A percentile compares a stretch with the other conserved stretches of the same genome.
Evolutionary conservation across 2,113 vertebrate species (phyloP).

Genomic region (Polypterus senegalus): DNA sequence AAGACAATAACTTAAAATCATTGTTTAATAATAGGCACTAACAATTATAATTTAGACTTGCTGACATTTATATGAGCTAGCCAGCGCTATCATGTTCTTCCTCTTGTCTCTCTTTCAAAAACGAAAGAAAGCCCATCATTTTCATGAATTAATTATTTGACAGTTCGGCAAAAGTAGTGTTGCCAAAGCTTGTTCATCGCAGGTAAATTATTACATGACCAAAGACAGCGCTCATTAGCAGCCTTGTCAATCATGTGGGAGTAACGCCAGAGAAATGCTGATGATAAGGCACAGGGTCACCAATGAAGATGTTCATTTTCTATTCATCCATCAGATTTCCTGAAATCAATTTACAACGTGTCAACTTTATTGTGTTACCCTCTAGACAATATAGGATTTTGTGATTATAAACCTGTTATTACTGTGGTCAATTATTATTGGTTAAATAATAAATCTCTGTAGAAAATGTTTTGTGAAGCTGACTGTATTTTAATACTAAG

Average conservation of each 20-base stretch:
- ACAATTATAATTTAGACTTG: too few species aligned
- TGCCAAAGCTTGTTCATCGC: conserved; percentile 28
- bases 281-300: conserved; percentile 36
- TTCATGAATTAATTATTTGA: conserved; percentile 24
- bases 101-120: too few species aligned
- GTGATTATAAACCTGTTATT: conserved; percentile 28
- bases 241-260: conserved; percentile 47
- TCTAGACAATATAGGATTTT: conserved; percentile 28
- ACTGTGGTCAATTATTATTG: conserved; percentile 23
- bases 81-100: too few species aligned
- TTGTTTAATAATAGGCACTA: too few species aligned
- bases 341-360: conserved; percentile 56
- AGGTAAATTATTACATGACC: conserved; percentile 51
- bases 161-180: conserved; percentile 22
- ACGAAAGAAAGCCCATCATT: neutral
- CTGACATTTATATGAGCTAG: too few species aligned
- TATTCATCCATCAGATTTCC: conserved; percentile 56
- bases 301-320: conserved; percentile 49
- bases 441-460: conserved; percentile 23
- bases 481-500: too few species aligned
- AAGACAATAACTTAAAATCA: too few species aligned
- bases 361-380: conserved; percentile 35
- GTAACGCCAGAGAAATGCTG: conserved; percentile 39
- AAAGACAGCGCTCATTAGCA: conserved; percentile 55
- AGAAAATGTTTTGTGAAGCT: neutral